Evolutionary conservation across 2,113 vertebrate species (phyloP).

Genomic region (Sprattus sprattus): DNA sequence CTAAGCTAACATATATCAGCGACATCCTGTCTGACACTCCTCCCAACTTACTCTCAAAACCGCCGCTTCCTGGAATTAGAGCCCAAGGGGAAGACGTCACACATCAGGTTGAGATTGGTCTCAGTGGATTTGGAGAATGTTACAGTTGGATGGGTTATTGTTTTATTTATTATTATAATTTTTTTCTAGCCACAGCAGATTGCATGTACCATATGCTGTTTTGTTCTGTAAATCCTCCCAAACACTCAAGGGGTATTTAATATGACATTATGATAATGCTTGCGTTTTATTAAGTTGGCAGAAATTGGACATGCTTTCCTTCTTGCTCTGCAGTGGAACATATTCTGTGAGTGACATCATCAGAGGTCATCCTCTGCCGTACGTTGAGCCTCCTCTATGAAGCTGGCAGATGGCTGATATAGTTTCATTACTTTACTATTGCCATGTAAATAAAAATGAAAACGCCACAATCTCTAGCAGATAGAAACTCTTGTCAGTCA

Average conservation of each 20-base stretch:
- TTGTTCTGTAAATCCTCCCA: constrained; percentile 64
- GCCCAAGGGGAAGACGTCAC: constrained; percentile 9
- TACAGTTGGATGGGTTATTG: constrained; percentile 42
- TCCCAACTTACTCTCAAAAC: constrained; percentile 26
- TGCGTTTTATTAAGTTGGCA: constrained; percentile 59
- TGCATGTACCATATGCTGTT: constrained; percentile 61
- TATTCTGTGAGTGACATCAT: constrained; percentile 52
- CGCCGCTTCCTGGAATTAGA: background rate
- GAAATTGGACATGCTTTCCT: constrained; percentile 49
- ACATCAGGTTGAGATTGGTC: constrained; percentile 38
- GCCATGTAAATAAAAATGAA: constrained; percentile 30
- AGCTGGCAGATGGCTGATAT: constrained; percentile 65
- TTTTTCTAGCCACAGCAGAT: constrained; percentile 14
- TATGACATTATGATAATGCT: constrained; percentile 62
- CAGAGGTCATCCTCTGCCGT: constrained; percentile 62
- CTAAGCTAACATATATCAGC: constrained; percentile 47
- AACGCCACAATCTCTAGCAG: background rate
- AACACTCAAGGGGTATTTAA: constrained; percentile 44
- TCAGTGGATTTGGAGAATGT: constrained; percentile 60
- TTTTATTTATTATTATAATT: constrained; percentile 60
- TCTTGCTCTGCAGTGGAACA: constrained; percentile 36
- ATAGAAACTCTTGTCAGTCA: background rate
- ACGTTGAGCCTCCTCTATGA: constrained; percentile 56
- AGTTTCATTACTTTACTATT: constrained; percentile 56
- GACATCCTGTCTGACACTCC: constrained; percentile 42